A percentile compares a stretch with the other conserved stretches of the same genome.
These are phyloP conservation scores for Molorchus minor DNA, from an alignment of 2,888 invertebrate species.

Conservation along the genomic window DNA sequence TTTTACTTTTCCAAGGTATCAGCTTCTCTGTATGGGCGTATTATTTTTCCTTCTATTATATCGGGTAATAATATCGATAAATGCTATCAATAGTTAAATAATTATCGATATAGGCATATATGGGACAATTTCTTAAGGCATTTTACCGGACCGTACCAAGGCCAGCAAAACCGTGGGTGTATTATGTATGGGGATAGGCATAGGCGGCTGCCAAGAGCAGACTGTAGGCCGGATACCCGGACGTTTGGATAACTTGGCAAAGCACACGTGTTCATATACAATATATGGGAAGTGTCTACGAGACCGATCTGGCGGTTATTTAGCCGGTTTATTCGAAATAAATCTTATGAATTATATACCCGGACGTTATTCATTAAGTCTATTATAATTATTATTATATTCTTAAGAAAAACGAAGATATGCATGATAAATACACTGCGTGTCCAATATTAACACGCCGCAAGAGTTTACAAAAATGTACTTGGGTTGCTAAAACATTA, in stretches of 20 bases:
- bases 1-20: no score
- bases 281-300: no score
- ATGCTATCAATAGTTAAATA: slow-evolving; percentile 1
- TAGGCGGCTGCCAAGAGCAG: slow-evolving; percentile 26
- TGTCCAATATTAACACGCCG: no score
- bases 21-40: not conserved
- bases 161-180: slow-evolving; percentile 33
- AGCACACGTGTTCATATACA: slow-evolving; percentile 32
- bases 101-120: slow-evolving; percentile 24
- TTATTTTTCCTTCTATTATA: not conserved
- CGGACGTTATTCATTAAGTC: no score
- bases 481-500: no score
- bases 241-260: slow-evolving; percentile 23
- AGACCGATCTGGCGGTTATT: no score
- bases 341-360: no score
- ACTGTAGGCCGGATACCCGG: slow-evolving; percentile 25
- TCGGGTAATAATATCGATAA: not conserved
- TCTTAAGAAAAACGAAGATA: no score
- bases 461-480: no score
- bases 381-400: no score
- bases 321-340: no score
- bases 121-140: slow-evolving; percentile 32
- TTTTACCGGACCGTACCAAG: slow-evolving; percentile 31
- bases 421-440: no score
- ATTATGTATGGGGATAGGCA: slow-evolving; percentile 37